Evolutionary conservation across 2,888 invertebrate species (phyloP), one percentile per base, ranked within the genome.

Genomic region (Drosophila maculinotata): DNA sequence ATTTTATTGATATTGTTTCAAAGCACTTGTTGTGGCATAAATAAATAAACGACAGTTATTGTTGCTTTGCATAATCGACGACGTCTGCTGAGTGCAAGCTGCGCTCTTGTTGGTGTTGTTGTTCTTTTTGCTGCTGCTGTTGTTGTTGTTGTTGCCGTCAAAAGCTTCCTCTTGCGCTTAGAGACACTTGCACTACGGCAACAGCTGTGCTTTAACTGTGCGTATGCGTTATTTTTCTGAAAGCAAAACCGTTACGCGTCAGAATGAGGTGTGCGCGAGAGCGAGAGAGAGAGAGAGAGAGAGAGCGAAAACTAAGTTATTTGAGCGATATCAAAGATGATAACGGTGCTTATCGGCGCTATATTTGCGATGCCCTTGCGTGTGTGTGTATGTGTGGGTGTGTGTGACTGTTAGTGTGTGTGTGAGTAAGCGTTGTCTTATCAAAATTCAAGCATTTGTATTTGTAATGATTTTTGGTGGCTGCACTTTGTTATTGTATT

Each of bases 131-230:
- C n/a, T n/a, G n/a, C n/a, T n/a, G 17, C n/a, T 48, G 12, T 28
- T 64, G 41, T 12, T 33, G n/a, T 14, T 54, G 49, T 7, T 35
- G 35, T 7, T 42, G 36, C 26, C 10, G 25, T 36, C 20, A 10
- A 36, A 17, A 44, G 33, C 51, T 58, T 59, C 35, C 56, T 51
- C 45, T 53, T 52, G 20, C 15, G 54, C 25, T 53, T 51, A 44
- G 42, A 36, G 26, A 51, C 52, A 54, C 60, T 73, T 51, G 41
- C 31, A 56, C 48, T 39, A 63, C 45, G 71, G 8, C 60, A 83
- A 68, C 79, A 83, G 84, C 87, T 87, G 87, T 87, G 87, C 58
- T 69, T 54, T 45, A 52, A 69, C 82, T 73, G 63, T 81, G 77
- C 62, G 62, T 76, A 54, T 30, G 28, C 41, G 26, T 26, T 48